Conservation (phyloP, 2,797 vertebrate genomes). For the Yasuhikotakia modesta region DNA sequence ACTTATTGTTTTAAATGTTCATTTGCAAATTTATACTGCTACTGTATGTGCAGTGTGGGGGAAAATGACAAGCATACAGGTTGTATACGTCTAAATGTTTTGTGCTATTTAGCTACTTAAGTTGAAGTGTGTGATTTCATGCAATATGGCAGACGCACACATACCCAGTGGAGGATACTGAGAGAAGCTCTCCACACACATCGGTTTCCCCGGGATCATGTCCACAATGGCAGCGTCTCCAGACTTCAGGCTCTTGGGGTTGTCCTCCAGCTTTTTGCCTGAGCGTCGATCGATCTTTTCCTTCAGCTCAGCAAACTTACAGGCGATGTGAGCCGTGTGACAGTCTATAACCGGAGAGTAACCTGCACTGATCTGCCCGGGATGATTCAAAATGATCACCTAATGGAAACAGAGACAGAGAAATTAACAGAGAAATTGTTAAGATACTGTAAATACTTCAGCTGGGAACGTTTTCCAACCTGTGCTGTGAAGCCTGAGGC, state of each 20-base stretch:
- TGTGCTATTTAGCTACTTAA: no score
- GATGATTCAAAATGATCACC: slow-evolving; percentile 90
- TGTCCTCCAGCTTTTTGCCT: no score
- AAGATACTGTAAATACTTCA: not conserved
- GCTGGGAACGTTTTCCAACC: slow-evolving; percentile 61
- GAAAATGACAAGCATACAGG: no score
- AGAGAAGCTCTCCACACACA: slow-evolving; percentile 90
- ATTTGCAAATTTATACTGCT: no score
- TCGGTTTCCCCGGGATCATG: slow-evolving; percentile 86
- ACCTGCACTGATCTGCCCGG: slow-evolving; percentile 85
- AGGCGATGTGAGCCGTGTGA: slow-evolving; percentile 89
- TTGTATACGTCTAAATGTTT: no score
- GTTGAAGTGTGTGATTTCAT: no score
- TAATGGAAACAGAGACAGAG: slow-evolving; percentile 45
- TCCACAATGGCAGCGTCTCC: slow-evolving; percentile 85
- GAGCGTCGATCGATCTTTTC: slow-evolving; percentile 88
- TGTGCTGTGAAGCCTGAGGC: slow-evolving; percentile 62
- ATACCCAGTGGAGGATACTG: slow-evolving; percentile 87
- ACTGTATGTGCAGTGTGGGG: no score
- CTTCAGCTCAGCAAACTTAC: slow-evolving; percentile 85
- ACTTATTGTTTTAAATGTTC: no score
- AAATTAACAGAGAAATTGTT: not conserved
- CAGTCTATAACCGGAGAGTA: slow-evolving; percentile 88
- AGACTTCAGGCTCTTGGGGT: slow-evolving; percentile 83
- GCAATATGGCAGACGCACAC: slow-evolving; percentile 38